Evolutionary conservation across 1,140 invertebrate genomes (phyloP).

Genomic region (Arctopsyche grandis): DNA sequence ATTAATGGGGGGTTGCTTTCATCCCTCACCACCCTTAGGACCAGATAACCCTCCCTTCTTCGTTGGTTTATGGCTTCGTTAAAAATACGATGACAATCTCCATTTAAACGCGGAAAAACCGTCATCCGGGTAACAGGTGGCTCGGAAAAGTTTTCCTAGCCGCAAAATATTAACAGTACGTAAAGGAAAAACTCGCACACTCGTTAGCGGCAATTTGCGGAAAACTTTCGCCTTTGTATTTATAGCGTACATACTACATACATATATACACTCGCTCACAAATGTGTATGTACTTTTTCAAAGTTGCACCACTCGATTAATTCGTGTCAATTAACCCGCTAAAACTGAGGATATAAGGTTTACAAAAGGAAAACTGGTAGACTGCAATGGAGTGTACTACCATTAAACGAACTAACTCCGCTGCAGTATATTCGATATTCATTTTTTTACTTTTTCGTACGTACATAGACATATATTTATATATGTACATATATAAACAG

Average conservation of each 20-base stretch:
- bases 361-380: neutral
- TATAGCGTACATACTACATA: neutral
- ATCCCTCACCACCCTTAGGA: neutral
- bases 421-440: neutral
- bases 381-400: neutral
- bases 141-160: neutral
- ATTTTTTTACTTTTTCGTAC: neutral
- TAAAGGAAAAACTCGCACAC: neutral
- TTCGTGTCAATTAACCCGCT: neutral
- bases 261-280: neutral
- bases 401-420: neutral
- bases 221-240: neutral
- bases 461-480: neutral
- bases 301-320: neutral
- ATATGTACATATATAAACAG: neutral
- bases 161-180: neutral
- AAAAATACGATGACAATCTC: neutral
- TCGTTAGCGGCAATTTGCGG: neutral
- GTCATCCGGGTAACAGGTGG: neutral
- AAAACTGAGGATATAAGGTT: too few species aligned
- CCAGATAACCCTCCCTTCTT: neutral
- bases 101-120: neutral
- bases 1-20: constrained; percentile 49
- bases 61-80: constrained; percentile 30
- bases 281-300: neutral